phyloP scores from a whole-genome alignment of 2,113 vertebrate species.

The Pluvianellus socialis region DNA sequence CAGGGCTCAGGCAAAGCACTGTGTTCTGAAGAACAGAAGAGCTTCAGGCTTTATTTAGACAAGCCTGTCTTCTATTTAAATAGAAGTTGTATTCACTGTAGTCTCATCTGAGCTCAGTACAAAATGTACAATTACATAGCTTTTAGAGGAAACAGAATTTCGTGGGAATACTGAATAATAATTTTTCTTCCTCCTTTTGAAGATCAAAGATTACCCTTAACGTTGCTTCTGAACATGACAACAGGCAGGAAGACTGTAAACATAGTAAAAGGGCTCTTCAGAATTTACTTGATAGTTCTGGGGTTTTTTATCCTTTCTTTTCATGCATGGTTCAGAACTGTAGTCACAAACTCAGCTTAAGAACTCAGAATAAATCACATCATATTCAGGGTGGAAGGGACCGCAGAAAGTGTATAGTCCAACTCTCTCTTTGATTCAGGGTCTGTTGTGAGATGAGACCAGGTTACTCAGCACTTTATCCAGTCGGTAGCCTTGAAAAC shows the following conservation, averaged over 20 bases:
- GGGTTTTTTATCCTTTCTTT: background rate
- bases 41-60: background rate
- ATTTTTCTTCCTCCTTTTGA: background rate
- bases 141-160: conserved; percentile 2
- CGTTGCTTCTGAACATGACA: background rate
- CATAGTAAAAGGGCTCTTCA: background rate
- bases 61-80: background rate
- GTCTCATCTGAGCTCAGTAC: background rate
- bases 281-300: background rate
- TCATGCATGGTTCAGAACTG: background rate
- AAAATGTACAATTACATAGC: background rate
- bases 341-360: background rate
- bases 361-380: background rate
- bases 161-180: background rate
- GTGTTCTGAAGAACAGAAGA: background rate
- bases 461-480: background rate
- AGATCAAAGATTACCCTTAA: background rate
- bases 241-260: background rate
- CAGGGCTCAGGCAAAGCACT: background rate
- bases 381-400: background rate
- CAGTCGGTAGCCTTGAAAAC: background rate
- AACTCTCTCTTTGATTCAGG: background rate
- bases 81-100: background rate
- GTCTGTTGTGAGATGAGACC: background rate
- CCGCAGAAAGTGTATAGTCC: background rate